These are phyloP conservation scores for Eufriesea mexicana DNA, from an alignment of 1,140 invertebrate genomes.

Conservation along the genomic window DNA sequence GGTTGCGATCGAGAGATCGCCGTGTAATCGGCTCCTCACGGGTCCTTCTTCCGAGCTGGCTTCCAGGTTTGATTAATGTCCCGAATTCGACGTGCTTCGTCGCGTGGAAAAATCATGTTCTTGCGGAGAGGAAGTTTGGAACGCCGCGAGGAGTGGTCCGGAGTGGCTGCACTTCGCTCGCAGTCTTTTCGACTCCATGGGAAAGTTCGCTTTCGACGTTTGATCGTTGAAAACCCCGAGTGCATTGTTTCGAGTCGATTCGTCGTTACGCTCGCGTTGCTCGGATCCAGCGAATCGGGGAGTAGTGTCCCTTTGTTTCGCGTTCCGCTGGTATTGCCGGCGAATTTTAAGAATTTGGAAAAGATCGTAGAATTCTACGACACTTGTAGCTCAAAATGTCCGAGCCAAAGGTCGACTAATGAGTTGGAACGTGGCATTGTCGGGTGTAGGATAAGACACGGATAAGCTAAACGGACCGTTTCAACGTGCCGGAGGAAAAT, in stretches of 20 bases:
- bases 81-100: neutral
- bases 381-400: neutral
- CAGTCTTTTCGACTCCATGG: too few relatives aligned
- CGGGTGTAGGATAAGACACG: neutral
- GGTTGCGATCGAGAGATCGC: neutral
- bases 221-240: too few relatives aligned
- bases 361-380: neutral
- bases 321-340: neutral
- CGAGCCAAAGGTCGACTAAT: conserved; percentile 4
- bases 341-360: neutral
- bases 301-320: too few relatives aligned
- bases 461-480: conserved; percentile 20
- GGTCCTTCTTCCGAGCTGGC: too few relatives aligned
- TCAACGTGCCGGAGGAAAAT: neutral
- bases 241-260: too few relatives aligned
- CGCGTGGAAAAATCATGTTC: neutral
- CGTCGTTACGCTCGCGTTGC: too few relatives aligned
- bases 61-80: neutral
- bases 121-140: too few relatives aligned
- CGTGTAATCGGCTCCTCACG: neutral
- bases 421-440: conserved; percentile 13
- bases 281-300: too few relatives aligned
- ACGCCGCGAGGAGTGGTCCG: too few relatives aligned
- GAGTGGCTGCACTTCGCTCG: too few relatives aligned
- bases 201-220: too few relatives aligned